Evolutionary conservation across 1,140 invertebrate genomes (phyloP), one percentile per base, ranked within the genome.

Genomic region (Tetramorium parvispinum): DNA sequence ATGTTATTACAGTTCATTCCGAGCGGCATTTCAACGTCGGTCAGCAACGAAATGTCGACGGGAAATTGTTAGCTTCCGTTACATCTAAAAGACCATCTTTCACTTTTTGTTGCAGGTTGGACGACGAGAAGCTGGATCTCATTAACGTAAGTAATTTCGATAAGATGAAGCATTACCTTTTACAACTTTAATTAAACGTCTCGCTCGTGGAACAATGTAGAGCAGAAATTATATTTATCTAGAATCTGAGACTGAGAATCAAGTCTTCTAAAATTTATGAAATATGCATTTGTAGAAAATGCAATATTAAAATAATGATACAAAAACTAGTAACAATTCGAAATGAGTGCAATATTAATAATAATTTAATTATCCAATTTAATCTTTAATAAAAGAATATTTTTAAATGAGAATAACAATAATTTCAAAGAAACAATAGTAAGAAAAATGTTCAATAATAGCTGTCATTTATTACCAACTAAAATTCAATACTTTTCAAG

Each of bases 141-240:
- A 98, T 99, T 87, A 98, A 98, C 95, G 98, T 98, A 96, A 97
- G 97, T 97, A 94, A 49, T 46, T 57, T 24, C 40, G 40, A 83
- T 83, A 59, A 59, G 24, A 75, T 32, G 37, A 16, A 57, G 18
- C 18, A 46, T 59, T 76, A 85, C 55, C 40, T 85, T 77, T 57
- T 85, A 43, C 53, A 82, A 73, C 40, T 46, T 83, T 75, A 73
- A 75, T 75, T 59, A 83, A 83, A 83, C 16, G 68, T 71, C 66
- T 46, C n/a, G 53, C 40, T 59, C 13, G 53, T 24, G 18, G 51
- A 21, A 75, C 24, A 59, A 65, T 49, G 21, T 32, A 32, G 51
- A 68, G 6, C 27, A 81, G 40, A 75, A 83, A 75, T 83, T 83
- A 57, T 75, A 83, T 59, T 57, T 75, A 37, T 49, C 13, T 27